Base-by-base conservation (phyloP, 2,888 invertebrate species). In the Thera britannica region DNA sequence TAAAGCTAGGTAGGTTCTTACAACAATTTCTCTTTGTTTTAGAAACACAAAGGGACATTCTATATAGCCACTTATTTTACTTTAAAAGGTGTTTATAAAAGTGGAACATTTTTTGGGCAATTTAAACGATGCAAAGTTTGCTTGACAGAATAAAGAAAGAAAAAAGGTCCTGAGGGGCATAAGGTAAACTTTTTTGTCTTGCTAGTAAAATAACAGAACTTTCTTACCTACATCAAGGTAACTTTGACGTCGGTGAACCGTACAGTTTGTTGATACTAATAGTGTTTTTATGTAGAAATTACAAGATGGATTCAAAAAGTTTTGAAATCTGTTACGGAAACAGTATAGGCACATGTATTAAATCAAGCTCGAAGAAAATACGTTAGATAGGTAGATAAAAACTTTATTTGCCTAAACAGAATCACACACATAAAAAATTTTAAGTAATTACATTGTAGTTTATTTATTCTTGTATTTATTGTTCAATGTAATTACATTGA, bases 171-270 rank as follows among this genome's bases (percentile, higher is more conserved):
- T 58, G 12, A 56, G n/a, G 58, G 62, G 35, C 65, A 51, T 55
- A 55, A 61, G 61, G 41, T 35, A 11, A 65, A 62, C 55, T 62
- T 68, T 58, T 41, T 65, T 51, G 65, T 62, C 62, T 57, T 55
- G 34, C 61, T 59, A 34, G 63, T 58, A 35, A n/a, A 62, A 57
- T 58, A 56, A 61, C 57, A 60, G 58, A 68, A 69, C 46, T 62
- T 69, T 46, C 12, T 52, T 65, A 62, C 69, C 65, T 65, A 56
- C 56, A 56, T 69, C 69, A 65, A 56, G 49, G 65, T 69, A 51
- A 65, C 68, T 48, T 62, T 69, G 69, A 69, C 62, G 55, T 62
- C 58, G 62, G 69, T 58, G 55, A 23, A 12, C 36, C 12, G 46
- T 12, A 9, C 34, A 57, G 9, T 58, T 65, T 59, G 51, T 69